phyloP scores from a whole-genome alignment of 2,113 vertebrate species.

The Spea bombifrons region DNA sequence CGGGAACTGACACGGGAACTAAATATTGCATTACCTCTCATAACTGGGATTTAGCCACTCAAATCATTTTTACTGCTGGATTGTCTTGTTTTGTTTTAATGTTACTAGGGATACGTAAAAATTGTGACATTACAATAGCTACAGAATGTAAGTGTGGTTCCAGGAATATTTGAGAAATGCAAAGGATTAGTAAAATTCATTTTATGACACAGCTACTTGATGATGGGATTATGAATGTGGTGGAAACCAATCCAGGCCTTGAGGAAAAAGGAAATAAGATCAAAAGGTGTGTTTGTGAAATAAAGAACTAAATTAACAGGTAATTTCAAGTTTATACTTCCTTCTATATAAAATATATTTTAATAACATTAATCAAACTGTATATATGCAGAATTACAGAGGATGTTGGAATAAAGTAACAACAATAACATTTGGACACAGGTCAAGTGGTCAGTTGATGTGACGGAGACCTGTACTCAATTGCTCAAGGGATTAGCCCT shows the following conservation, averaged over 20 bases:
- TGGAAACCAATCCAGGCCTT: background rate
- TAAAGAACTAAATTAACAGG: background rate
- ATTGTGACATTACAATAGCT: conserved; percentile 13
- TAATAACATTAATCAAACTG: background rate
- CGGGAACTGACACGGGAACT: too few species aligned
- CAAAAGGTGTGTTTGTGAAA: background rate
- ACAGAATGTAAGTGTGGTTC: background rate
- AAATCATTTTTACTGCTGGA: too few species aligned
- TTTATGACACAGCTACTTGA: background rate
- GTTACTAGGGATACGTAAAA: conserved; percentile 3
- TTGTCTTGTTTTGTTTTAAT: background rate
- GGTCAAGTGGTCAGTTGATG: too few species aligned
- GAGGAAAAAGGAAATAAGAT: background rate
- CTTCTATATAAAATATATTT: background rate
- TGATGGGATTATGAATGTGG: background rate
- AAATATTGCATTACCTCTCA: too few species aligned
- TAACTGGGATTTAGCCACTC: too few species aligned
- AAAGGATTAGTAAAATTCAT: conserved; percentile 10
- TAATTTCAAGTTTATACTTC: background rate
- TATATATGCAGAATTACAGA: too few species aligned
- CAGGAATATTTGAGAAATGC: conserved; percentile 6
- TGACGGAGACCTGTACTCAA: too few species aligned
- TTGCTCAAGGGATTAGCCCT: too few species aligned
- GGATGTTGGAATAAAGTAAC: too few species aligned
- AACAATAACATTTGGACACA: too few species aligned